phyloP scores from a whole-genome alignment of 2,888 invertebrate genomes.

The Eurytoma adleriae region DNA sequence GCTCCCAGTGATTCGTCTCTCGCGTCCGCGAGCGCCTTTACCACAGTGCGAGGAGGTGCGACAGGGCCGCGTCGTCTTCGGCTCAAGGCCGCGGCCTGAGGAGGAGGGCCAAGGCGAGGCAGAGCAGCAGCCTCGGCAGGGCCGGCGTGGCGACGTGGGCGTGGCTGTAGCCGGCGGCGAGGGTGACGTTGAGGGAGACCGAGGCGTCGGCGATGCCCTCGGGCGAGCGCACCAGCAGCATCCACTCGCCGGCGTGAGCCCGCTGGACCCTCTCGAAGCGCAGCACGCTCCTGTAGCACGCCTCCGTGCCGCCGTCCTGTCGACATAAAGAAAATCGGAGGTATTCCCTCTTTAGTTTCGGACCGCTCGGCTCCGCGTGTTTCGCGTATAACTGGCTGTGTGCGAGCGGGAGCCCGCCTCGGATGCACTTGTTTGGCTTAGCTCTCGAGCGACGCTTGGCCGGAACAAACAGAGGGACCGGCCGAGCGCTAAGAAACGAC shows the following conservation, averaged over 20 bases:
- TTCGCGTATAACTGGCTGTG: no score
- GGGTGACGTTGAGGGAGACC: constrained; percentile 80
- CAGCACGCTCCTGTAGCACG: constrained; percentile 80
- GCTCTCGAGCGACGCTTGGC: no score
- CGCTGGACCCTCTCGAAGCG: constrained; percentile 79
- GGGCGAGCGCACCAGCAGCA: constrained; percentile 80
- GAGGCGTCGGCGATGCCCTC: constrained; percentile 81
- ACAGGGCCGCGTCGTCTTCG: neutral
- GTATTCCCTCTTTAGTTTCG: no score
- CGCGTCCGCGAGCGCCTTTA: neutral
- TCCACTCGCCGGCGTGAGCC: constrained; percentile 81
- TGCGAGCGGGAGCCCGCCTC: neutral
- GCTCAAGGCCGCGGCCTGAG: constrained; percentile 27
- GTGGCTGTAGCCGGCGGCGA: constrained; percentile 60
- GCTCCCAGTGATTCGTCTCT: neutral
- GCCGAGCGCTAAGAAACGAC: constrained; percentile 12
- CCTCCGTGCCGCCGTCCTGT: constrained; percentile 79
- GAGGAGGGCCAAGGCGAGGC: constrained; percentile 2
- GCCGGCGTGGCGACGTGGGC: constrained; percentile 56
- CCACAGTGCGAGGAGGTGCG: neutral
- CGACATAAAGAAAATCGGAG: constrained; percentile 62
- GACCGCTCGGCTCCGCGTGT: neutral
- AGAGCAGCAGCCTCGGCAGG: constrained; percentile 15
- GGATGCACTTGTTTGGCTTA: neutral
- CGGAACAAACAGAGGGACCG: no score